phyloP scores from a whole-genome alignment of 2,888 invertebrate species.

The Habrosyne pyritoides region DNA sequence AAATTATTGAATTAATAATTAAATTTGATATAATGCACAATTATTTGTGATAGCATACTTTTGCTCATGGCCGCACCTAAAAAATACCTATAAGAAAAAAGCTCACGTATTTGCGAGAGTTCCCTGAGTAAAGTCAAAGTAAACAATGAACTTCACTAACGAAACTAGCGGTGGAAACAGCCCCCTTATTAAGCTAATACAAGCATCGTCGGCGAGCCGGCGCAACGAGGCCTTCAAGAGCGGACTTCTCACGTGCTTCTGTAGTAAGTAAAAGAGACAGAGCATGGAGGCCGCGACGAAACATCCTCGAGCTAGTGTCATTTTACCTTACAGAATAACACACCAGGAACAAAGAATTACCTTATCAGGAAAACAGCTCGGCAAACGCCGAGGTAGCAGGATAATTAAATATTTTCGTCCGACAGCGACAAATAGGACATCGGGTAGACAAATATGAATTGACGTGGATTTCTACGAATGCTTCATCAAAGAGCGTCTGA shows the following conservation, averaged over 20 bases:
- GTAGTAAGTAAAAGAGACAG: too few species aligned
- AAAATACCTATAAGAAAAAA: constrained; percentile 1
- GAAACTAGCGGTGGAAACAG: constrained; percentile 18
- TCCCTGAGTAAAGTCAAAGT: constrained; percentile 24
- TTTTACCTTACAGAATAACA: too few species aligned
- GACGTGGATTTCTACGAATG: constrained; percentile 16
- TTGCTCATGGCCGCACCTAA: too few species aligned
- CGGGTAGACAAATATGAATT: constrained; percentile 40
- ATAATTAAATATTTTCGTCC: constrained; percentile 62
- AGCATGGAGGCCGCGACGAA: too few species aligned
- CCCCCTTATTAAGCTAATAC: too few species aligned
- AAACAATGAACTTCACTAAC: constrained; percentile 19
- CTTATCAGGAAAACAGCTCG: constrained; percentile 36
- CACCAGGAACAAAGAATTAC: constrained; percentile 47
- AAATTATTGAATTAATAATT: too few species aligned
- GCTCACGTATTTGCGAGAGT: constrained; percentile 14
- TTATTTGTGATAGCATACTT: too few species aligned
- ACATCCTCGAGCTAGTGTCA: too few species aligned
- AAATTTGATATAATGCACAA: too few species aligned
- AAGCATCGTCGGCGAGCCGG: too few species aligned
- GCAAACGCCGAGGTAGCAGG: constrained; percentile 30
- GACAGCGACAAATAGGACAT: constrained; percentile 21
- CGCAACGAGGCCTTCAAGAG: too few species aligned
- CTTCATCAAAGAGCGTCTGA: background rate
- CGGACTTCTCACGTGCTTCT: too few species aligned